Evolutionary conservation across 2,113 vertebrate genomes (phyloP).

Genomic region (Alaudala cheleensis): DNA sequence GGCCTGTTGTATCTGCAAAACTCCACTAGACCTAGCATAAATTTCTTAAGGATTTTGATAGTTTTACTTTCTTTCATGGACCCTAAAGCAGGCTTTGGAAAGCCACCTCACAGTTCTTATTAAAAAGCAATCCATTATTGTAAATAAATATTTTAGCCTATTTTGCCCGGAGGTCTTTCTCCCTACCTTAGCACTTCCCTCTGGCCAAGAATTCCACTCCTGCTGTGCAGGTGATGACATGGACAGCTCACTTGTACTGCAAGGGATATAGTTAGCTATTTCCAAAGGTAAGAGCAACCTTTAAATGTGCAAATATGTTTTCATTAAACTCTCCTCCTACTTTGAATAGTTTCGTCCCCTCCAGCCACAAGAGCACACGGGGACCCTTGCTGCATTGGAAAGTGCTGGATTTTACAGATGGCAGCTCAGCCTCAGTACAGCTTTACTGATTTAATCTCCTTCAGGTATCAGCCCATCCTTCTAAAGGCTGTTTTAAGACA

Average conservation of each 20-base stretch:
- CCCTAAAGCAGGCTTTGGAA: background rate
- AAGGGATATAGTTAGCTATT: background rate
- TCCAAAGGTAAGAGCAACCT: background rate
- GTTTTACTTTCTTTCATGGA: background rate
- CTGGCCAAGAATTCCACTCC: background rate
- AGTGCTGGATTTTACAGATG: background rate
- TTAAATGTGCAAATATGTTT: background rate
- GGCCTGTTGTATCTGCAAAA: rapidly evolving
- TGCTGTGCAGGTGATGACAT: background rate
- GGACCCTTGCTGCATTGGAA: background rate
- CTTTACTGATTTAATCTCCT: constrained; percentile 3
- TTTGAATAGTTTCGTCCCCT: background rate
- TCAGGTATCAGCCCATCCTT: constrained; percentile 18
- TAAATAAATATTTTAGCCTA: background rate
- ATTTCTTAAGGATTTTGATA: background rate
- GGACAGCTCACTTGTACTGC: background rate
- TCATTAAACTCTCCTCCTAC: background rate
- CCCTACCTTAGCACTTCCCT: background rate
- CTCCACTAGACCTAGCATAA: background rate
- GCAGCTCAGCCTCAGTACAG: background rate
- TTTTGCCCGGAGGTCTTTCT: background rate
- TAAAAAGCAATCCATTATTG: background rate
- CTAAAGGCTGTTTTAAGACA: constrained; percentile 3
- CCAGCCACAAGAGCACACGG: background rate
- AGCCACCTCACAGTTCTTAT: background rate